phyloP scores from a whole-genome alignment of 2,113 vertebrate genomes.

The Oxygymnocypris stewartii region DNA sequence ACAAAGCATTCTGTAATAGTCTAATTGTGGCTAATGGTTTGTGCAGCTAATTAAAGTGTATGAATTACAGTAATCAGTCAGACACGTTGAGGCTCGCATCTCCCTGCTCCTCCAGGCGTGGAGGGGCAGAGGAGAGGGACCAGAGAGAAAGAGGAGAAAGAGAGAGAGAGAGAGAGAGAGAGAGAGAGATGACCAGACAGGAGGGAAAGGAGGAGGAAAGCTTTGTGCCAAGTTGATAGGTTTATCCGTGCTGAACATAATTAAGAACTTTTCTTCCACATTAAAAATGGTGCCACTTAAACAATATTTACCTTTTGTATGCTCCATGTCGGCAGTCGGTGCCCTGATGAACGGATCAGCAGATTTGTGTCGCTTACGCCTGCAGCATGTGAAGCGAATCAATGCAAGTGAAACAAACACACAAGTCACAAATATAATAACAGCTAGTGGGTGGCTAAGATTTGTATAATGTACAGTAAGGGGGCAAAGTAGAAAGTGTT shows the following conservation, averaged over 20 bases:
- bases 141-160: constrained; percentile 37
- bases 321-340: constrained; percentile 9
- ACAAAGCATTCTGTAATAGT: constrained; percentile 97
- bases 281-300: constrained; percentile 44
- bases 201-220: background rate
- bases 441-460: background rate
- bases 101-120: constrained; percentile 69
- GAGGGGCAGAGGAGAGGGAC: constrained; percentile 59
- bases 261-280: constrained; percentile 48
- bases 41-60: constrained; percentile 99
- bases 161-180: constrained; percentile 32
- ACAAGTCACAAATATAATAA: constrained; percentile 17
- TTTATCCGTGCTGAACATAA: constrained; percentile 50
- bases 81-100: constrained; percentile 78
- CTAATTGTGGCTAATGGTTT: constrained; percentile 99
- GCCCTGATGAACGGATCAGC: constrained; percentile 1
- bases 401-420: constrained; percentile 3
- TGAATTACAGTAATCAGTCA: constrained; percentile 99
- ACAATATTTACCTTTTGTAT: constrained; percentile 57
- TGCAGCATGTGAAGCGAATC: background rate
- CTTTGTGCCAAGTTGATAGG: constrained; percentile 31
- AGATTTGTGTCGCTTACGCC: constrained; percentile 3
- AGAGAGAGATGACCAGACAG: constrained; percentile 9
- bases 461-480: constrained; percentile 21
- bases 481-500: background rate